These are phyloP conservation scores for Aphelocoma californica DNA, from an alignment of 2,797 vertebrate species.

Conservation along the genomic window DNA sequence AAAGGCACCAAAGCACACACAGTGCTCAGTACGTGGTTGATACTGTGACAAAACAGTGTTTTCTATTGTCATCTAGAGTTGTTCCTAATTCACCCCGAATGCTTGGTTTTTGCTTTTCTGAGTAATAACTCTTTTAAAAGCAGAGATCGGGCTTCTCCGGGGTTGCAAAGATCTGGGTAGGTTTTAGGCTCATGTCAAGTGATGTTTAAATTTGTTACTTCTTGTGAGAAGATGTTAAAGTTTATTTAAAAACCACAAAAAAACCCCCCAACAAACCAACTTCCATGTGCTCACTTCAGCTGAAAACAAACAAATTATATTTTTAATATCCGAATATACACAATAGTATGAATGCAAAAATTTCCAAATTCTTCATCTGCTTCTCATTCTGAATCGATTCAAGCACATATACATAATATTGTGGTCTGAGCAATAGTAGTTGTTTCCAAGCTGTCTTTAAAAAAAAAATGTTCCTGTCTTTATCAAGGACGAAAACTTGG, in stretches of 20 bases:
- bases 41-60: rapidly evolving
- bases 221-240: neutral
- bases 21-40: rapidly evolving
- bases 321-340: neutral
- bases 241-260: neutral
- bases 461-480: neutral
- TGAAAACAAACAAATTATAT: neutral
- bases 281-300: neutral
- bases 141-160: neutral
- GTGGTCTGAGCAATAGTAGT: neutral
- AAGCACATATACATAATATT: neutral
- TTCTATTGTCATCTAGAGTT: neutral
- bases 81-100: neutral
- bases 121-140: neutral
- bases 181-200: neutral
- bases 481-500: neutral
- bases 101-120: neutral
- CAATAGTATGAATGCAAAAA: neutral
- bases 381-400: neutral
- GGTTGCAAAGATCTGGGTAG: neutral
- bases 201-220: neutral
- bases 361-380: neutral
- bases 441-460: neutral
- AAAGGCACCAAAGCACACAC: neutral
- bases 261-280: neutral